These are phyloP conservation scores for Sycobia sp. DNA, from an alignment of 1,140 invertebrate species.

Conservation along the genomic window DNA sequence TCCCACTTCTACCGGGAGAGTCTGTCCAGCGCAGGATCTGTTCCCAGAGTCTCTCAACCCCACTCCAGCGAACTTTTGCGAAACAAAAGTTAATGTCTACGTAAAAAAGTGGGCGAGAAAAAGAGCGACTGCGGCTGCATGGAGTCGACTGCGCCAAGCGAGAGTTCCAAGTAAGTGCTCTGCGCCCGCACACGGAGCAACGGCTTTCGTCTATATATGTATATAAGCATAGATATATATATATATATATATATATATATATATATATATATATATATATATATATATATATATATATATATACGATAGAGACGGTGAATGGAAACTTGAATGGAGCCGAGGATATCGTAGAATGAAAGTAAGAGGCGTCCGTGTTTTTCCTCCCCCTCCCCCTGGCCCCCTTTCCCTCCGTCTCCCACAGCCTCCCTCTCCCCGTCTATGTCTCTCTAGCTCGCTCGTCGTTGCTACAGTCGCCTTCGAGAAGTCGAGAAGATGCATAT, in stretches of 20 bases:
- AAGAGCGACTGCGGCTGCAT: no score
- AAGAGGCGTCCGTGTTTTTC: slow-evolving; percentile 42
- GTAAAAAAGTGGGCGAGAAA: slow-evolving; percentile 5
- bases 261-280: no score
- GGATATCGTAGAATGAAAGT: slow-evolving; percentile 47
- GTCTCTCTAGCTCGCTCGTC: not conserved
- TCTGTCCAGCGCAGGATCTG: no score
- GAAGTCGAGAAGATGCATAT: not conserved
- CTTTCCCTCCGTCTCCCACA: not conserved
- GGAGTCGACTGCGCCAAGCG: no score
- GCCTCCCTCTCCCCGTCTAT: not conserved
- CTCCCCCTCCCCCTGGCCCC: not conserved
- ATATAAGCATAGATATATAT: not conserved
- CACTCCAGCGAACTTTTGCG: not conserved
- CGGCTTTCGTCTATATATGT: no score
- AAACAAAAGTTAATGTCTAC: slow-evolving; percentile 12
- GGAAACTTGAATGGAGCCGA: slow-evolving; percentile 46
- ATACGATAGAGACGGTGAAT: slow-evolving; percentile 41
- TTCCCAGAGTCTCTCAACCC: no score
- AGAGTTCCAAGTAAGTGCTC: no score
- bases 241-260: no score
- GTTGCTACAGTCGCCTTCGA: slow-evolving; percentile 4
- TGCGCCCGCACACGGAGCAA: no score
- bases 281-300: no score
- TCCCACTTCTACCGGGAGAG: no score